Evolutionary conservation across 2,888 invertebrate species (phyloP), one percentile per base, ranked within the genome.

Genomic region (Latrodectus hesperus): DNA sequence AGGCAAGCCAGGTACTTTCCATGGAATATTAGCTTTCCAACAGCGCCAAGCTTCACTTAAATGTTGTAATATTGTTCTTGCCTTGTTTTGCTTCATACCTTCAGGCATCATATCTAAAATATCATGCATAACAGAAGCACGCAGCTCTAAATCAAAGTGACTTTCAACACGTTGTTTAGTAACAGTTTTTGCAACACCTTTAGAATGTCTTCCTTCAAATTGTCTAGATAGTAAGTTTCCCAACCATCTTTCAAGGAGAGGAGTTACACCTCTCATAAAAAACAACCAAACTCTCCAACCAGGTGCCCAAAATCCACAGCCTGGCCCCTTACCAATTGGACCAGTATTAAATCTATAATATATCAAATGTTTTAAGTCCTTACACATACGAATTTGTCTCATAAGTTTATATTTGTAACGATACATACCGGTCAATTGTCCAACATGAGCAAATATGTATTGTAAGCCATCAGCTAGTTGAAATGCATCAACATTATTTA

Each of bases 31-130:
- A 0, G 99, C 99, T 92, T 99, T 99, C 99, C 99, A 99, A 93
- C 99, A 99, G 86, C 99, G 93, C 99, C 99, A 99, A 0, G 99
- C 99, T 93, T 99, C 99, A 53, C 98, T 98, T 89, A 99, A 94
- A 94, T 99, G 99, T 92, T 99, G 99, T 91, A 99, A 94, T 91
- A 99, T 99, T 5, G 99, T 99, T 90, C 99, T 94, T 0, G 99
- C 99, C 93, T 99, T 99, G 93, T 99, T 99, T 93, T 99, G 99
- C 92, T 99, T 99, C 92, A 99, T 99, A 90, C 99, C 99, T 93
- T 99, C 99, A 0, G 99, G 99, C 99, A 99, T 99, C 99, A 99
- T 99, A 92, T 99, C 99, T n/a, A 99, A 96, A 90, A 99, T 99
- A 92, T 99, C 99, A 91, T 95, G 95, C 95, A 95, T 95, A 90